phyloP scores from a whole-genome alignment of 2,113 vertebrate species.

The Zeus faber region DNA sequence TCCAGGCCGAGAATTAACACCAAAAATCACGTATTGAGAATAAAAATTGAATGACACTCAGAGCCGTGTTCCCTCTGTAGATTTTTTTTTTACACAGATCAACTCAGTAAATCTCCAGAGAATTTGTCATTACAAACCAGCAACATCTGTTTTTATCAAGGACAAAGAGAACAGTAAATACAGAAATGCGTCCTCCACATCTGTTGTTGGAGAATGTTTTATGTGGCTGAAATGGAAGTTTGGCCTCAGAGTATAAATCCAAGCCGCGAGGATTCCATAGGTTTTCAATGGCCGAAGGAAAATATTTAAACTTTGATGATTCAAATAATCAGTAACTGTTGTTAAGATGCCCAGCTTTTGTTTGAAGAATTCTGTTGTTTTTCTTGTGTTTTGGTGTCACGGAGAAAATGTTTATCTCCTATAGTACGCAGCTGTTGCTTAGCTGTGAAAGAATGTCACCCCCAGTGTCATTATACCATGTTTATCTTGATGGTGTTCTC shows the following conservation, averaged over 20 bases:
- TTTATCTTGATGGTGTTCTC: slow-evolving; percentile 57
- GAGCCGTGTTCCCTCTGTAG: slow-evolving; percentile 24
- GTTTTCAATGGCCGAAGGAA: neutral
- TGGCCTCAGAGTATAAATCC: too few relatives aligned
- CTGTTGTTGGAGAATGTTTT: slow-evolving; percentile 25
- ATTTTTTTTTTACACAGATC: slow-evolving; percentile 6
- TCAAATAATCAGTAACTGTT: slow-evolving; percentile 30
- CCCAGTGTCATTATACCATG: slow-evolving; percentile 11
- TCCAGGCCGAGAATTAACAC: slow-evolving; percentile 46
- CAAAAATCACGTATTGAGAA: slow-evolving; percentile 47
- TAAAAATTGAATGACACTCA: slow-evolving; percentile 33
- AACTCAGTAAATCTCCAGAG: too few relatives aligned
- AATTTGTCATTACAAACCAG: too few relatives aligned
- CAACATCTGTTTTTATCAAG: too few relatives aligned
- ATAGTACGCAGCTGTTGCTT: slow-evolving; percentile 67
- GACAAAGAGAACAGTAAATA: too few relatives aligned
- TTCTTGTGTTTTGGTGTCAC: slow-evolving; percentile 59
- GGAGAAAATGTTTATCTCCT: slow-evolving; percentile 70
- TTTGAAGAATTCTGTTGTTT: slow-evolving; percentile 20
- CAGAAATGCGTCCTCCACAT: too few relatives aligned
- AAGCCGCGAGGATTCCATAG: too few relatives aligned
- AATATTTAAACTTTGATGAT: neutral
- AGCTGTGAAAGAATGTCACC: slow-evolving; percentile 47
- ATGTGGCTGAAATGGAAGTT: slow-evolving; percentile 32
- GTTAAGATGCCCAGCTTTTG: slow-evolving; percentile 34